Conservation (phyloP, 2,888 invertebrate genomes). For the Euplagia quadripunctaria region DNA sequence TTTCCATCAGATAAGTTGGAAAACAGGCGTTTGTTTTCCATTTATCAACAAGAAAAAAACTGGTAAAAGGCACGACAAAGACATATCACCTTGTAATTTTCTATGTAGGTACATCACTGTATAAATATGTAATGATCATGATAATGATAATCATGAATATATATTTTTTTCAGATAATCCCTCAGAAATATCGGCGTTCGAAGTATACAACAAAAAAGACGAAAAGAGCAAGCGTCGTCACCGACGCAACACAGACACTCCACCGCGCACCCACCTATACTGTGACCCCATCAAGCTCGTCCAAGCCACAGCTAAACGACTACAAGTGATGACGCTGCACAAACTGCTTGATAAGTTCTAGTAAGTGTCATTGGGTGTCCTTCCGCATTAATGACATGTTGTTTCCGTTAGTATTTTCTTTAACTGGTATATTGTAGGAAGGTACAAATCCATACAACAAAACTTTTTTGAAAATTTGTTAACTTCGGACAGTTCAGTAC, state of each 20-base stretch:
- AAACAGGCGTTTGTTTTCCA: too few species aligned
- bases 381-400: too few species aligned
- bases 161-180: constrained; percentile 66
- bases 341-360: constrained; percentile 84
- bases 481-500: too few species aligned
- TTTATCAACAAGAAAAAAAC: too few species aligned
- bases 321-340: constrained; percentile 83
- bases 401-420: too few species aligned
- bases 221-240: constrained; percentile 62
- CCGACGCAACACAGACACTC: constrained; percentile 60
- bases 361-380: constrained; percentile 57
- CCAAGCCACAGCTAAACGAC: constrained; percentile 85
- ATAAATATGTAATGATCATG: background rate
- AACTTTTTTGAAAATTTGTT: too few species aligned
- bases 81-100: too few species aligned
- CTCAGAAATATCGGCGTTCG: constrained; percentile 83
- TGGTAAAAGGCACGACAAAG: too few species aligned
- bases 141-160: background rate
- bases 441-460: too few species aligned
- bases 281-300: constrained; percentile 87
- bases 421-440: too few species aligned
- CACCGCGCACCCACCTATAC: constrained; percentile 60
- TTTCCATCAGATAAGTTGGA: too few species aligned
- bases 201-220: constrained; percentile 75
- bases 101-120: too few species aligned